Conservation (phyloP, 2,888 invertebrate species). For the Horisme vitalbata region DNA sequence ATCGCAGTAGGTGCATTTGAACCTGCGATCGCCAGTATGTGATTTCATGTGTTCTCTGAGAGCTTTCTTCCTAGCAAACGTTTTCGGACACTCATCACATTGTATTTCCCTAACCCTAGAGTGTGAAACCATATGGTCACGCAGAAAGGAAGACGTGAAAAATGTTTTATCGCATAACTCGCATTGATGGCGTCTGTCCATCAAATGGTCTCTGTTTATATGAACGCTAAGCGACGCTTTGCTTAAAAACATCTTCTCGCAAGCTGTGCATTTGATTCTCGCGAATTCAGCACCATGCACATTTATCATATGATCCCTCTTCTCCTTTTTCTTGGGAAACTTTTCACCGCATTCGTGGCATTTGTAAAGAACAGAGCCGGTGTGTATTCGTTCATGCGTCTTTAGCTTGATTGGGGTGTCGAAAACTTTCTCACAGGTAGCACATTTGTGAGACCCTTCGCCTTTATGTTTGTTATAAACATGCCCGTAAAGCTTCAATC, state of each 20-base stretch:
- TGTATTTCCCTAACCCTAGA: slow-evolving; percentile 36
- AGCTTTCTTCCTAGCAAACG: slow-evolving; percentile 39
- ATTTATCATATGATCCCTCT: slow-evolving; percentile 32
- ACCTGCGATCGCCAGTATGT: slow-evolving; percentile 32
- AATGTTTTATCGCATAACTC: slow-evolving; percentile 43
- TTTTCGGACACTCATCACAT: slow-evolving; percentile 41
- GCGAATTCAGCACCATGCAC: slow-evolving; percentile 27
- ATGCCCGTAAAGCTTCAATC: slow-evolving; percentile 47
- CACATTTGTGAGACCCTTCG: slow-evolving; percentile 54
- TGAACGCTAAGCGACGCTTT: slow-evolving; percentile 39
- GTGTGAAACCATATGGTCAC: slow-evolving; percentile 46
- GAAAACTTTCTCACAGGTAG: slow-evolving; percentile 67
- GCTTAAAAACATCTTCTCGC: slow-evolving; percentile 42
- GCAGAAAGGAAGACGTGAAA: slow-evolving; percentile 37
- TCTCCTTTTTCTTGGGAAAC: slow-evolving; percentile 35
- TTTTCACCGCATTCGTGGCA: slow-evolving; percentile 53
- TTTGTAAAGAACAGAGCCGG: slow-evolving; percentile 45
- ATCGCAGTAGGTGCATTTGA: slow-evolving; percentile 45
- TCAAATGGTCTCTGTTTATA: slow-evolving; percentile 51
- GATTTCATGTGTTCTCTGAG: slow-evolving; percentile 37
- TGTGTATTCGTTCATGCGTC: slow-evolving; percentile 64
- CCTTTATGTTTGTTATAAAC: slow-evolving; percentile 47
- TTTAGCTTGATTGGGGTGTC: slow-evolving; percentile 63
- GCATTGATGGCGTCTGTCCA: slow-evolving; percentile 45
- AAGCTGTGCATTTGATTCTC: slow-evolving; percentile 43